Conservation (phyloP, 2,888 invertebrate genomes). For the Hofmannophila pseudospretella region DNA sequence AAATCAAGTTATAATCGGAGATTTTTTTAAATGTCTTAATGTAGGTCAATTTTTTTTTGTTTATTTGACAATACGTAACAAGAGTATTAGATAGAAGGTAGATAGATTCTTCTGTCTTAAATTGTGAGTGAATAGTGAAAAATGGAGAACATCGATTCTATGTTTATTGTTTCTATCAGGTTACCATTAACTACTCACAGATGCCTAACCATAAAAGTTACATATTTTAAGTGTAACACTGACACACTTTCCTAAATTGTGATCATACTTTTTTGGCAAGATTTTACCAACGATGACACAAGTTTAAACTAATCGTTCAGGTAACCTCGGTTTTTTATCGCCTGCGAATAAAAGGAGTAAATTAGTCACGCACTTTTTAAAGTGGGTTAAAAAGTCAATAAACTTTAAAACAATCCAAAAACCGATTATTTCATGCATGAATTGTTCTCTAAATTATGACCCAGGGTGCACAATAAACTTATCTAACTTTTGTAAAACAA, state of each 20-base stretch:
- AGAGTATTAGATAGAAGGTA: no score
- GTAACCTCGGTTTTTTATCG: background rate
- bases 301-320: constrained; percentile 14
- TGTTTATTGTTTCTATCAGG: no score
- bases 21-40: no score
- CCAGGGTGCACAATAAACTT: constrained; percentile 43
- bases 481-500: constrained; percentile 63
- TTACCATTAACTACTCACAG: no score
- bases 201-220: no score
- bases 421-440: constrained; percentile 48
- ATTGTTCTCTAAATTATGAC: constrained; percentile 40
- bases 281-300: constrained; percentile 12
- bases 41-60: no score
- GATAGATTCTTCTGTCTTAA: no score
- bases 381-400: constrained; percentile 16
- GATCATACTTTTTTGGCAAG: constrained; percentile 21
- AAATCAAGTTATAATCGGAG: no score
- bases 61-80: no score
- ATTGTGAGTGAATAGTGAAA: no score
- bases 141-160: no score
- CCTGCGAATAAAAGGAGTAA: background rate
- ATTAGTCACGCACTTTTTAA: constrained; percentile 16
- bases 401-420: constrained; percentile 24
- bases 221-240: background rate
- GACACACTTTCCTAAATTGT: constrained; percentile 20